phyloP scores from a whole-genome alignment of 2,888 invertebrate genomes.

The Calameuta filiformis region DNA sequence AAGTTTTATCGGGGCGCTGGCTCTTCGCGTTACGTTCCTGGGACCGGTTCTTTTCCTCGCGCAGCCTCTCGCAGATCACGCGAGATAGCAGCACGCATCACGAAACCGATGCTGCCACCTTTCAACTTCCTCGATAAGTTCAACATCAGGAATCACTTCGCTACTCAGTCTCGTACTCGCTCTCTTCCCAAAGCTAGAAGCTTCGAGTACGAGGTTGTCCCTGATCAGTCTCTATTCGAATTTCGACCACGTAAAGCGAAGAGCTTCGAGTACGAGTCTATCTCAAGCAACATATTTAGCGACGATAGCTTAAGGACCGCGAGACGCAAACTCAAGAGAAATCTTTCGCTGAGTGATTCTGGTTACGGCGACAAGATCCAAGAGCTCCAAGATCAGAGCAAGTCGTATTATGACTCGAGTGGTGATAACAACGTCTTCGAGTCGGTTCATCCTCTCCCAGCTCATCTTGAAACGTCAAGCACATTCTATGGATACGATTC shows the following conservation, averaged over 20 bases:
- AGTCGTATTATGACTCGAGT: constrained; percentile 60
- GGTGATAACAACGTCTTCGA: constrained; percentile 46
- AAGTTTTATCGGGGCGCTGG: constrained; percentile 41
- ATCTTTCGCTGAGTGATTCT: constrained; percentile 56
- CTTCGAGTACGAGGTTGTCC: constrained; percentile 54
- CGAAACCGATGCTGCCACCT: no score
- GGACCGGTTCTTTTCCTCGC: neutral
- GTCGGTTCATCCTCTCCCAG: constrained; percentile 21
- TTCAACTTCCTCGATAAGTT: neutral
- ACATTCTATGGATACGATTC: constrained; percentile 70
- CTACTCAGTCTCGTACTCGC: neutral
- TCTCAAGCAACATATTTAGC: constrained; percentile 62
- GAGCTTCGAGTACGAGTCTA: constrained; percentile 61
- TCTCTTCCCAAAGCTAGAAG: constrained; percentile 48
- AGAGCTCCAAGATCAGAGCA: constrained; percentile 59
- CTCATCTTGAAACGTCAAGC: constrained; percentile 23
- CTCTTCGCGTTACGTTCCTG: constrained; percentile 22
- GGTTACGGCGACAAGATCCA: constrained; percentile 61
- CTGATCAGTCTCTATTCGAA: neutral
- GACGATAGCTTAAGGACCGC: constrained; percentile 63
- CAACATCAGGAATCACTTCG: neutral
- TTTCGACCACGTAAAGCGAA: constrained; percentile 46
- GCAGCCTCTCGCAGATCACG: constrained; percentile 44
- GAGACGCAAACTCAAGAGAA: constrained; percentile 59
- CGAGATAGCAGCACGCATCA: constrained; percentile 38